A percentile compares a stretch with the other conserved stretches of the same genome.
Conservation (phyloP, 2,888 invertebrate genomes). For the Graphium colonna region DNA sequence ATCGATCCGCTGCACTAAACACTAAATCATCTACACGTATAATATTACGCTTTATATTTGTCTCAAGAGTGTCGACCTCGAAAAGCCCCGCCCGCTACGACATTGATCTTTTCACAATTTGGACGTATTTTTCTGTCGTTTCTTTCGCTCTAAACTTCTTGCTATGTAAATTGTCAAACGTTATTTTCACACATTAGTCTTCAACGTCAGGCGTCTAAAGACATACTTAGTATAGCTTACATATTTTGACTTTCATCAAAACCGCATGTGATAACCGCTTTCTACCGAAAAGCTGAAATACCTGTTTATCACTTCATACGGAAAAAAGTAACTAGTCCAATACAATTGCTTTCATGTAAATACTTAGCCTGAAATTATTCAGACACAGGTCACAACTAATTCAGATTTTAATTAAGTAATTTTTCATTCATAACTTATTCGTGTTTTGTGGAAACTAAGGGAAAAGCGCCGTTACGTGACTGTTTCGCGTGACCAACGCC, state of each 20-base stretch:
- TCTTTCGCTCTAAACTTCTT: not conserved
- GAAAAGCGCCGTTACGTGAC: conserved; percentile 62
- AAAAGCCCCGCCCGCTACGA: conserved; percentile 29
- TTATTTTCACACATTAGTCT: too few relatives aligned
- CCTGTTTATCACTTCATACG: conserved; percentile 15
- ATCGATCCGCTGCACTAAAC: conserved; percentile 70
- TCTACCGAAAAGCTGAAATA: conserved; percentile 20
- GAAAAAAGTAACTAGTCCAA: conserved; percentile 7
- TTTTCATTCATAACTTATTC: conserved; percentile 45
- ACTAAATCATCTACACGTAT: conserved; percentile 37
- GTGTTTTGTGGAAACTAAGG: conserved; percentile 49
- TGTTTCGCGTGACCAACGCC: conserved; percentile 59
- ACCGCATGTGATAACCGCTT: conserved; percentile 9
- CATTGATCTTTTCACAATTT: conserved; percentile 33
- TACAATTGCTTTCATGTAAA: conserved; percentile 14
- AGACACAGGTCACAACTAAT: conserved; percentile 2
- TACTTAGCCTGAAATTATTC: not conserved
- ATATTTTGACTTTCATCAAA: conserved; percentile 2
- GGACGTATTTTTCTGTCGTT: conserved; percentile 8
- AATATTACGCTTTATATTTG: conserved; percentile 27
- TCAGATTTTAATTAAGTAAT: conserved; percentile 35
- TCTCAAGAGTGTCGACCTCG: conserved; percentile 29
- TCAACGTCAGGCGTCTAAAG: too few relatives aligned
- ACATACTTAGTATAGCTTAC: too few relatives aligned
- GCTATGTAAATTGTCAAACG: too few relatives aligned